These are phyloP conservation scores for Limulus polyphemus DNA, from an alignment of 2,888 invertebrate genomes.

Conservation along the genomic window DNA sequence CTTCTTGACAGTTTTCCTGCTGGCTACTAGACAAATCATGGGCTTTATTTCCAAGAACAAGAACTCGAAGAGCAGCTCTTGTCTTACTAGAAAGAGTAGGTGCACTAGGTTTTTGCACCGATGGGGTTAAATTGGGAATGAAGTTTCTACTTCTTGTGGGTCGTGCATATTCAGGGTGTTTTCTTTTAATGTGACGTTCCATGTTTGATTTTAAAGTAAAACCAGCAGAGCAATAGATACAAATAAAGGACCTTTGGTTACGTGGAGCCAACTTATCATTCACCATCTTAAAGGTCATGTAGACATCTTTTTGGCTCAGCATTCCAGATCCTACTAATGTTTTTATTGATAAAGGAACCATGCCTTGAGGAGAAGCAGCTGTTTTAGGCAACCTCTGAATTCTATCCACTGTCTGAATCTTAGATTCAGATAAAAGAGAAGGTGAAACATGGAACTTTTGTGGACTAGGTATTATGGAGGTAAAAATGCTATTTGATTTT, in stretches of 20 bases:
- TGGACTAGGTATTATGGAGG: neutral
- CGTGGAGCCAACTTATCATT: conserved; percentile 10
- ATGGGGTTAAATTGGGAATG: conserved; percentile 16
- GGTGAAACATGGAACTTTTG: neutral
- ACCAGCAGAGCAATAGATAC: conserved; percentile 76
- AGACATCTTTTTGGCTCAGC: neutral
- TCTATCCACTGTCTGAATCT: neutral
- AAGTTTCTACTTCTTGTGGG: conserved; percentile 21
- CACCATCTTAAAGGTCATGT: conserved; percentile 1
- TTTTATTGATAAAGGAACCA: neutral
- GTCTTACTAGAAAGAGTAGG: conserved; percentile 24
- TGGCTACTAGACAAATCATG: conserved; percentile 2
- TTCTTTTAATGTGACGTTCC: conserved; percentile 87
- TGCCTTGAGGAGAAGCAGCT: neutral
- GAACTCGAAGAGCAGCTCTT: conserved; percentile 21
- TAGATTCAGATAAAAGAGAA: neutral
- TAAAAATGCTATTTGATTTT: neutral
- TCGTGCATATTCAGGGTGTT: conserved; percentile 61
- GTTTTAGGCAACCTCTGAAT: neutral
- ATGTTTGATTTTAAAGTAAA: conserved; percentile 82
- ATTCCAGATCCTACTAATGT: neutral
- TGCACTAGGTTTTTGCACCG: conserved; percentile 13
- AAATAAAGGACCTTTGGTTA: conserved; percentile 59
- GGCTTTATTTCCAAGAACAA: conserved; percentile 22
- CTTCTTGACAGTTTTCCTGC: neutral